A percentile compares a stretch with the other conserved stretches of the same genome.
phyloP scores from a whole-genome alignment of 2,888 invertebrate genomes.

The Aphodius granarius region DNA sequence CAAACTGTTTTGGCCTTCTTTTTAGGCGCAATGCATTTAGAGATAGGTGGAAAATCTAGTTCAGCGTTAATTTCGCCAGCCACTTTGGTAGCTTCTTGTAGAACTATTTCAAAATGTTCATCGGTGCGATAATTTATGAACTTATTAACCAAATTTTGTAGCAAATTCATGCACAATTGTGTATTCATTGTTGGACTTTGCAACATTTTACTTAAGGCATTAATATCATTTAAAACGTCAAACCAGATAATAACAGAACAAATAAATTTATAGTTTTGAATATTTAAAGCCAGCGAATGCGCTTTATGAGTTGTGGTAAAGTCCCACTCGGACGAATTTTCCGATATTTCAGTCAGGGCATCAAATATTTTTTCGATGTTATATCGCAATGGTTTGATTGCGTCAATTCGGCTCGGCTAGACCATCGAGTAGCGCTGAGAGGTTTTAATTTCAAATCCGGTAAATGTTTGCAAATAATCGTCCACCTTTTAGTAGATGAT shows the following conservation, averaged over 20 bases:
- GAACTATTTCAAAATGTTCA: conserved; percentile 33
- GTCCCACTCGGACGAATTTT: conserved; percentile 28
- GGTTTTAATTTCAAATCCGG: too few relatives aligned
- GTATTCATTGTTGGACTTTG: conserved; percentile 34
- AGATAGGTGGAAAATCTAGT: conserved; percentile 30
- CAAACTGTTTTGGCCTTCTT: conserved; percentile 29
- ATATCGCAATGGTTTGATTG: conserved; percentile 23
- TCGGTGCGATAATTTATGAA: conserved; percentile 31
- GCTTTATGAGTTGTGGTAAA: conserved; percentile 28
- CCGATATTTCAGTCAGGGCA: conserved; percentile 28
- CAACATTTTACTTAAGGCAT: conserved; percentile 33
- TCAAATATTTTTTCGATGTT: conserved; percentile 30
- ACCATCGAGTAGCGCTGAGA: too few relatives aligned
- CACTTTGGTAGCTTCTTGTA: conserved; percentile 31
- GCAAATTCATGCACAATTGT: conserved; percentile 31
- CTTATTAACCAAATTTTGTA: conserved; percentile 1
- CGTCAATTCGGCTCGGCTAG: too few relatives aligned
- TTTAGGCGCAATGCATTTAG: conserved; percentile 21
- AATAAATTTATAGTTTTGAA: conserved; percentile 22
- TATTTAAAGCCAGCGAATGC: conserved; percentile 28
- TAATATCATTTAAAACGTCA: conserved; percentile 27
- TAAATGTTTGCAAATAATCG: conserved; percentile 16
- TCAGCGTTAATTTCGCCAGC: too few relatives aligned
- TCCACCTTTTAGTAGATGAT: conserved; percentile 32
- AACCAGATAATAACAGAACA: conserved; percentile 27